phyloP scores from a whole-genome alignment of 1,140 invertebrate species.

The Drosophila suzukii region DNA sequence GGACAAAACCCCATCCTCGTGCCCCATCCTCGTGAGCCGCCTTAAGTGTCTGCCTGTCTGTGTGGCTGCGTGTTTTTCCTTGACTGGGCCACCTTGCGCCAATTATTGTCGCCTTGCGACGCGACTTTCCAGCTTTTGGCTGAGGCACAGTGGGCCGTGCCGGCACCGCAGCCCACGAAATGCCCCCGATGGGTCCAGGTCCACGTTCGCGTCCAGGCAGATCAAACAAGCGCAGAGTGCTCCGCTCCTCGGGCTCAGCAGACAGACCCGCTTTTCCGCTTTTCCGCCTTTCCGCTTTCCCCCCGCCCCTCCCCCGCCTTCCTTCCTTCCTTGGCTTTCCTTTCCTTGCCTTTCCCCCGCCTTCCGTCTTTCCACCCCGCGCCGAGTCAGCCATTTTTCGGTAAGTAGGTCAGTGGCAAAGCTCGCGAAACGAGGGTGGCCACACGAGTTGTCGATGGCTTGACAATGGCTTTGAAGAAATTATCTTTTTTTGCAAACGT shows the following conservation, averaged over 20 bases:
- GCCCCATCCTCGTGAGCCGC: conserved; percentile 1
- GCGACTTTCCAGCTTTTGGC: conserved; percentile 52
- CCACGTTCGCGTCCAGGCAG: conserved; percentile 41
- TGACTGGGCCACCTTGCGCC: conserved; percentile 48
- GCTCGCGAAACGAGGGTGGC: conserved; percentile 47
- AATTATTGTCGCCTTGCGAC: conserved; percentile 45
- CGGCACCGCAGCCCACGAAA: conserved; percentile 10
- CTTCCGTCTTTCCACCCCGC: conserved; percentile 7
- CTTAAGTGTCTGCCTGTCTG: conserved; percentile 12
- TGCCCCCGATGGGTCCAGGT: conserved; percentile 50
- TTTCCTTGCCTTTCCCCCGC: not conserved
- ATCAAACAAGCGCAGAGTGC: conserved; percentile 46
- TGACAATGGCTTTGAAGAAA: not conserved
- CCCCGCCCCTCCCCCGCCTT: not conserved
- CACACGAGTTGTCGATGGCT: not conserved
- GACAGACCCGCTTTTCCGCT: conserved; percentile 14
- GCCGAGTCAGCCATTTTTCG: conserved; percentile 50
- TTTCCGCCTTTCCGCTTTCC: not conserved
- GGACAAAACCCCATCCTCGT: too few relatives aligned
- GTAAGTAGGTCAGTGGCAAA: conserved; percentile 71
- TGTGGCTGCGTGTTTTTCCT: conserved; percentile 28
- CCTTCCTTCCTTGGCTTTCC: not conserved
- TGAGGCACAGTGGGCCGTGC: not conserved
- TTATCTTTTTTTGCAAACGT: too few relatives aligned
- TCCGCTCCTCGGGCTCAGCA: conserved; percentile 7